Evolutionary conservation across 2,888 invertebrate species (phyloP).

Genomic region (Dendrolimus houi): DNA sequence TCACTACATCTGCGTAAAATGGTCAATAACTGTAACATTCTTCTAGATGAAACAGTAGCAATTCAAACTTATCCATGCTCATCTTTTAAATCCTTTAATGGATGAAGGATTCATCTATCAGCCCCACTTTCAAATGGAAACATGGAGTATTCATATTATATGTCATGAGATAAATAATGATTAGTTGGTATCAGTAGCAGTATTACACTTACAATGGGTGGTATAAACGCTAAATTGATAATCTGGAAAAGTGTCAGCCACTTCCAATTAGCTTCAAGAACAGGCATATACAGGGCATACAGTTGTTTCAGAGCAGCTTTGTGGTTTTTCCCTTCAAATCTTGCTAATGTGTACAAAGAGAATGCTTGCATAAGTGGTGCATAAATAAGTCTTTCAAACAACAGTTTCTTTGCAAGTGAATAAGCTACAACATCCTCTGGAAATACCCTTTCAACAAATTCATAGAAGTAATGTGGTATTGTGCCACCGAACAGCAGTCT

Average conservation of each 20-base stretch:
- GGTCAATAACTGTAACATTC: no score
- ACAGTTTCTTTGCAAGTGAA: conserved; percentile 75
- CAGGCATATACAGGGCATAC: conserved; percentile 78
- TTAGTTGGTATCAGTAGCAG: no score
- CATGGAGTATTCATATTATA: no score
- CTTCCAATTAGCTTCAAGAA: conserved; percentile 85
- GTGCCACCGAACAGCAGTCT: conserved; percentile 88
- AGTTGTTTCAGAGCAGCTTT: conserved; percentile 78
- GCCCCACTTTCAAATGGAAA: no score
- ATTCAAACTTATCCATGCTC: no score
- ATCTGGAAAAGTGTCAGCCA: conserved; percentile 85
- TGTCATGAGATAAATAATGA: no score
- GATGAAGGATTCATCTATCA: no score
- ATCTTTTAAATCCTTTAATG: no score
- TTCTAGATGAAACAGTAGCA: no score
- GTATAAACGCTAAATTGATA: conserved; percentile 84
- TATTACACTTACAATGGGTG: conserved; percentile 81
- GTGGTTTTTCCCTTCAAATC: conserved; percentile 87
- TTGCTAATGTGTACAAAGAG: conserved; percentile 82
- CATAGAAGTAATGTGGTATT: conserved; percentile 87
- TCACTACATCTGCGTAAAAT: no score
- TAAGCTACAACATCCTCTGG: conserved; percentile 75
- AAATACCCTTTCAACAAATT: conserved; percentile 76
- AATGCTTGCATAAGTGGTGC: conserved; percentile 84
- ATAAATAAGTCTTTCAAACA: conserved; percentile 84